Base-by-base conservation (phyloP, 2,113 vertebrate genomes). In the Bolborhynchus lineola region DNA sequence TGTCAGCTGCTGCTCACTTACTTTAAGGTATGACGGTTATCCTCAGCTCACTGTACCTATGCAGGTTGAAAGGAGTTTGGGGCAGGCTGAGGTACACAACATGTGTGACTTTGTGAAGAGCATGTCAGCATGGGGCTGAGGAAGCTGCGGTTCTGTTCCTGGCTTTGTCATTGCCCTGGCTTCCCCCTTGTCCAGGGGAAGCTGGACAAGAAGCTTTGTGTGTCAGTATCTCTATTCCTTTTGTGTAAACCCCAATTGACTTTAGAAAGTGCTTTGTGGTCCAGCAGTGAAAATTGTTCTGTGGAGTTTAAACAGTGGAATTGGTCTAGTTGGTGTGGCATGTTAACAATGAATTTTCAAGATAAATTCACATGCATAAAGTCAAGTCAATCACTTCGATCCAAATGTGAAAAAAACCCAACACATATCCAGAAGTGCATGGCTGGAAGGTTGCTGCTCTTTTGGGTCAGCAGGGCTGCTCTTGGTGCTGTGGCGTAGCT, bases 81-180 rank as follows among this genome's bases (percentile, higher is more conserved):
- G 41, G 6, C 52, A 42, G 81, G 64, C 49, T 24, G 55, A 68
- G n/a, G 41, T 49, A 31, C 1, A 0, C 10, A 7, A 41, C n/a
- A 9, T 2, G 0, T 7, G 50, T 71, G 83, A 64, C 39, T 55
- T 71, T 75, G 55, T 18, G 46, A 29, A 37, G n/a, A 46, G 13
- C 0, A 0, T 0, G 2, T 52, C n/a, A 10, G 10, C 0, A 1
- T 69, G 59, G 57, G 25, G 11, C 52, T 71, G 47, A 74, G 31
- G 60, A 67, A 63, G 46, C n/a, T 35, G 46, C 6, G 3, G 50
- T 55, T 71, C 42, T 64, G 8, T 37, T 53, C 39, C 35, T 71
- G 82, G 23, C 46, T 7, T 1, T 5, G 14, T 64, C 1, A 0
- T 35, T 88, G 79, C 14, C 55, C 41, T 69, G 33, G 55, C 20